Evolutionary conservation across 2,797 vertebrate species (phyloP).

Genomic region (Acanthurus tractus): DNA sequence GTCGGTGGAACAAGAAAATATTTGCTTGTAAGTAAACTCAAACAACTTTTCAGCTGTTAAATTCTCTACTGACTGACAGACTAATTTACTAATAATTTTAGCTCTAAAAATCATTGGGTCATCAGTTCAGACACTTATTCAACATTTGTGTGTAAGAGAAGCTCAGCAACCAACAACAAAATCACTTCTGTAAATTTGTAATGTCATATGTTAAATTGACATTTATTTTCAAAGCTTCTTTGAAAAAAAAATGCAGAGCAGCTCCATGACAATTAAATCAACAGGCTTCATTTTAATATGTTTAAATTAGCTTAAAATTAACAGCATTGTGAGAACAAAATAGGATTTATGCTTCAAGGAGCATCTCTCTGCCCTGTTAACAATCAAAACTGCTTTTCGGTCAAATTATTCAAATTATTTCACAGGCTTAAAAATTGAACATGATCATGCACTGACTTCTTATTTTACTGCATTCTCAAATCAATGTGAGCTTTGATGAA

Average conservation of each 20-base stretch:
- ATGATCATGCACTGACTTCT: slow-evolving; percentile 37
- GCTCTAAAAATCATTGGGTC: neutral
- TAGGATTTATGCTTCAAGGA: slow-evolving; percentile 14
- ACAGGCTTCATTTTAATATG: neutral
- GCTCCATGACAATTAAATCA: slow-evolving; percentile 7
- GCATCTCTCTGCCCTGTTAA: slow-evolving; percentile 14
- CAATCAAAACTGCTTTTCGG: slow-evolving; percentile 11
- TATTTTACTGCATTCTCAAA: slow-evolving; percentile 49
- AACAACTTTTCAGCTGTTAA: neutral
- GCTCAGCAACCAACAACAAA: neutral
- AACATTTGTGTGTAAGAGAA: neutral
- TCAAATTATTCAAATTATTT: slow-evolving; percentile 16
- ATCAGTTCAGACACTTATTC: neutral
- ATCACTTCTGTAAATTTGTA: neutral
- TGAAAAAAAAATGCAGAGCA: neutral
- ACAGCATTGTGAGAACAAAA: slow-evolving; percentile 19
- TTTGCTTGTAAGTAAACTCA: neutral
- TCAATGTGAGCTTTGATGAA: slow-evolving; percentile 21
- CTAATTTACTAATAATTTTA: neutral
- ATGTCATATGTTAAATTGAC: neutral
- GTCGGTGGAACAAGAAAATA: neutral
- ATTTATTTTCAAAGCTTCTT: neutral
- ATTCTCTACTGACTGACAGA: neutral
- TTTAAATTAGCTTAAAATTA: slow-evolving; percentile 19
- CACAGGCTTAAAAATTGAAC: slow-evolving; percentile 28